phyloP scores from a whole-genome alignment of 2,113 vertebrate species.

The Tupaia tana region DNA sequence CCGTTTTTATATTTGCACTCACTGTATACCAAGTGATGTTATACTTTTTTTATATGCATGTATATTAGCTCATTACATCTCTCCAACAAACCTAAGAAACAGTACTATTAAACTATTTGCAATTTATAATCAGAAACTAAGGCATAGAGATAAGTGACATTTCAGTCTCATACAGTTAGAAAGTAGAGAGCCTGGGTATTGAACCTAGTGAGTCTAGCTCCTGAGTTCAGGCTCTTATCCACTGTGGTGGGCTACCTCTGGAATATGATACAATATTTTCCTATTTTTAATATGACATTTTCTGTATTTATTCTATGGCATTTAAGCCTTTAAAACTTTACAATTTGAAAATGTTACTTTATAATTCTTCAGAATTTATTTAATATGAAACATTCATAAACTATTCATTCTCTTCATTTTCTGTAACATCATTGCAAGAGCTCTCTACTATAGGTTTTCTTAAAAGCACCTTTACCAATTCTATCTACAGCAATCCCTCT shows the following conservation, averaged over 20 bases:
- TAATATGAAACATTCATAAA: slow-evolving; percentile 38
- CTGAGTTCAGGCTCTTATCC: not conserved
- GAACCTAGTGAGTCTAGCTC: not conserved
- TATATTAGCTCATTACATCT: not conserved
- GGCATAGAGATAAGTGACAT: not conserved
- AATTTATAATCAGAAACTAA: slow-evolving; percentile 17
- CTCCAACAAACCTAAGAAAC: not conserved
- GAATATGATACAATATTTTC: not conserved
- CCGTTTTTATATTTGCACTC: not conserved
- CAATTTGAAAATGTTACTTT: slow-evolving; percentile 12
- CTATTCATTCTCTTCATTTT: slow-evolving; percentile 50
- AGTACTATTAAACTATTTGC: not conserved
- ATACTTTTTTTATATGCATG: not conserved
- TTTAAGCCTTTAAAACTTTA: slow-evolving; percentile 20
- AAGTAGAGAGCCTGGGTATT: not conserved
- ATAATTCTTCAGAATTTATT: not conserved
- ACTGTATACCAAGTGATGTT: not conserved
- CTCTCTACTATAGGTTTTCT: not conserved
- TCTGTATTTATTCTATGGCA: not conserved
- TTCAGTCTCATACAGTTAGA: not conserved
- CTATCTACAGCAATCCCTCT: not conserved
- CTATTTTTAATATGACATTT: not conserved
- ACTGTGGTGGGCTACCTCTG: not conserved
- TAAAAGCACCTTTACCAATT: slow-evolving; percentile 2
- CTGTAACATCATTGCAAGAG: slow-evolving; percentile 23